Base-by-base conservation (phyloP, 2,113 vertebrate genomes). In the Sorex fumeus region DNA sequence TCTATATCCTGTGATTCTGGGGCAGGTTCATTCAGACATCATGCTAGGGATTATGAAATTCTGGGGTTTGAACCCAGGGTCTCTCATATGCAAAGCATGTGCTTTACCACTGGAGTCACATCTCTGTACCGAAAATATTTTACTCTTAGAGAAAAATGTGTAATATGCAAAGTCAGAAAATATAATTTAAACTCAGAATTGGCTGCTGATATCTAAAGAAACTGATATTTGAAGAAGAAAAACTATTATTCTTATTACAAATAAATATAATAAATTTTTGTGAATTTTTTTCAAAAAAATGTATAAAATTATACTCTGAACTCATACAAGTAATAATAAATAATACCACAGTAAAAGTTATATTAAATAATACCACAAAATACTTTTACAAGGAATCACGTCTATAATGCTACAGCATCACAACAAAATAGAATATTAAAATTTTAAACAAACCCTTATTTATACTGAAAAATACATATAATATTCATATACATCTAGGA, bases 391-490 rank as follows among this genome's bases (percentile, higher is more conserved):
- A 81, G 40, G 10, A 81, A 89, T 69, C 43, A 28, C 83, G 15
- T 77, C 74, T 87, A 18, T 88, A 90, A 11, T 84, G 27, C 47
- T 80, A 40, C 0, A 0, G 62, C 8, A 90, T 87, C 71, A 34
- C 47, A 50, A 50, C 57, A 90, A 84, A 71, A 91, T 21, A 69
- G 7, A 88, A n/a, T 91, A 96, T 87, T 69, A 69, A 91, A 25
- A 95, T 11, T 8, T 6, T 81, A 76, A 90, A 93, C 87, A 90
- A 82, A 69, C 30, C 78, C 86, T 80, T 36, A 34, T 40, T 36
- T 77, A 40, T 72, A 86, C 70, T 96, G 53, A 94, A 88, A 30
- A 23, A 21, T 25, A 91, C 32, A 91, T 88, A 89, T 86, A 45
- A 23, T 79, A 93, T 88, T 87, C 8, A 75, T 34, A 47, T 60